These are phyloP conservation scores for Lycocerus yunnanus DNA, from an alignment of 2,888 invertebrate species.

Conservation along the genomic window DNA sequence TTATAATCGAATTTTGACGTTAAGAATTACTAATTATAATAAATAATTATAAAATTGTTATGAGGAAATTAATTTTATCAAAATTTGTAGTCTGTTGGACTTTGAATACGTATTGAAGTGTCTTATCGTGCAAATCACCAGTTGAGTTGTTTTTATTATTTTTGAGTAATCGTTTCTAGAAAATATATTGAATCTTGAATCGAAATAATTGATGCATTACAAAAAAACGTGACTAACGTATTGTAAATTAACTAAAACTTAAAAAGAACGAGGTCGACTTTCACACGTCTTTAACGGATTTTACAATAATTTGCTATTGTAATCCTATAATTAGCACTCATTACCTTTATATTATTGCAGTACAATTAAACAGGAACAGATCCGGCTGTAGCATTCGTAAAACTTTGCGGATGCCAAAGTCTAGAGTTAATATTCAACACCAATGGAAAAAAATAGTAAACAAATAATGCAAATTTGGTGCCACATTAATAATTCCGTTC, in stretches of 20 bases:
- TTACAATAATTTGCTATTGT: neutral
- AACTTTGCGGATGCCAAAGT: neutral
- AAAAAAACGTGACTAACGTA: neutral
- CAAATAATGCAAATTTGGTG: neutral
- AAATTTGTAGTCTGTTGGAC: too few species aligned
- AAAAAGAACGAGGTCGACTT: conserved; percentile 65
- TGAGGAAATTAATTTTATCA: neutral
- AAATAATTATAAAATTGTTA: too few species aligned
- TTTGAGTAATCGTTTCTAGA: too few species aligned
- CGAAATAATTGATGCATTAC: neutral
- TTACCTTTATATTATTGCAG: neutral
- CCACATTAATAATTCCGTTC: neutral
- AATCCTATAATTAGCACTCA: conserved; percentile 28
- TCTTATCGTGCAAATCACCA: neutral
- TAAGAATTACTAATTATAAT: too few species aligned
- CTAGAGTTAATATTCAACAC: neutral
- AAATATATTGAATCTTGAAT: too few species aligned
- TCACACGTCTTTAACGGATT: conserved; percentile 6
- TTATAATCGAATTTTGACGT: too few species aligned
- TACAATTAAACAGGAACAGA: neutral
- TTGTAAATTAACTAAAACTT: conserved; percentile 49
- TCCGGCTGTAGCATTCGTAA: neutral
- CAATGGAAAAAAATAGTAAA: neutral
- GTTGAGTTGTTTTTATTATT: neutral
- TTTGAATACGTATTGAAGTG: neutral